phyloP scores from a whole-genome alignment of 2,888 invertebrate genomes.

The Vandiemenella viatica region DNA sequence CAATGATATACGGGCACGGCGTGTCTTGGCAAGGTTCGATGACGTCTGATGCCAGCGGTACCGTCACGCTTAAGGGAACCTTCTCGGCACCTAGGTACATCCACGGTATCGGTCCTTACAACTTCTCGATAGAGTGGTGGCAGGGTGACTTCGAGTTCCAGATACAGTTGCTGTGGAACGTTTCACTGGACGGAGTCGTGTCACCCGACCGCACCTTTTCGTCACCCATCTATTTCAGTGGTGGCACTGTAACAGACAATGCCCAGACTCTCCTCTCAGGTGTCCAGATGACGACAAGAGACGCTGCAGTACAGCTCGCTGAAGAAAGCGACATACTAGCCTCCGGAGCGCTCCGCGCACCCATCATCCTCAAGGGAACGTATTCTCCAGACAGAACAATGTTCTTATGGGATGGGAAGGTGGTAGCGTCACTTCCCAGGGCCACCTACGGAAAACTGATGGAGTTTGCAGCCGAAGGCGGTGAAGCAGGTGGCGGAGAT shows the following conservation, averaged over 20 bases:
- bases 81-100: constrained; percentile 7
- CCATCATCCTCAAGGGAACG: constrained; percentile 13
- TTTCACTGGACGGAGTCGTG: constrained; percentile 14
- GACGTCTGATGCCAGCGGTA: neutral
- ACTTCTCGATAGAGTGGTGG: constrained; percentile 8
- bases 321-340: neutral
- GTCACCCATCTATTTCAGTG: constrained; percentile 4
- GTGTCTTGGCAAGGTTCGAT: constrained; percentile 3
- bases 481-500: neutral
- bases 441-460: neutral
- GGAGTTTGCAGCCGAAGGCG: neutral
- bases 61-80: neutral
- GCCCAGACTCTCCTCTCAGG: constrained; percentile 5
- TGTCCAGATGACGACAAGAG: neutral
- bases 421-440: constrained; percentile 2
- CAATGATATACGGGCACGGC: constrained; percentile 4
- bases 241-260: neutral
- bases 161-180: constrained; percentile 12
- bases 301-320: too few relatives aligned
- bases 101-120: neutral
- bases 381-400: constrained; percentile 11
- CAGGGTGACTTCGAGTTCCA: constrained; percentile 17
- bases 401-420: constrained; percentile 15
- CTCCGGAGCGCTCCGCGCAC: constrained; percentile 4
- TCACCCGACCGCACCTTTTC: constrained; percentile 15